phyloP scores from a whole-genome alignment of 2,888 invertebrate genomes.

The Epirrhoe tristata region DNA sequence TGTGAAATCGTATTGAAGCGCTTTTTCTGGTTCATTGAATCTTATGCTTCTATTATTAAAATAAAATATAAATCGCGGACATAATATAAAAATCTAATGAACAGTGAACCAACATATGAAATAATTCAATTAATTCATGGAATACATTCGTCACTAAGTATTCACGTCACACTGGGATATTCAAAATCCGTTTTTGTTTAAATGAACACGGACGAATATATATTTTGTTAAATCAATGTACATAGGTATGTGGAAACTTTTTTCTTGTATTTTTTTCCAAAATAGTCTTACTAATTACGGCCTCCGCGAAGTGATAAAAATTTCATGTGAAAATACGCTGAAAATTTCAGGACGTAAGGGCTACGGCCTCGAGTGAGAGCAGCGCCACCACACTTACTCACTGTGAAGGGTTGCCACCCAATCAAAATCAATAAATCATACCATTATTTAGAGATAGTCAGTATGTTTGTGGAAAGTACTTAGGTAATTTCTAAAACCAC shows the following conservation, averaged over 20 bases:
- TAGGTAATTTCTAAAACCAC: no score
- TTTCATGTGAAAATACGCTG: conserved; percentile 51
- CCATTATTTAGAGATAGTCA: no score
- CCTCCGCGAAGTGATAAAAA: conserved; percentile 44
- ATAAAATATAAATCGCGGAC: no score
- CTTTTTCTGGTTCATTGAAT: no score
- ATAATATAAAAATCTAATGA: no score
- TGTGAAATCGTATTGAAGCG: no score
- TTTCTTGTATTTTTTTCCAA: not conserved
- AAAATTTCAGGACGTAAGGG: conserved; percentile 49
- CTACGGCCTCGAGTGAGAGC: conserved; percentile 47
- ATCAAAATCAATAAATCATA: not conserved
- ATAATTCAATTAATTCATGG: conserved; percentile 13
- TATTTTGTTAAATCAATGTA: not conserved
- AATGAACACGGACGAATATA: conserved; percentile 6
- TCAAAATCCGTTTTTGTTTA: conserved; percentile 7
- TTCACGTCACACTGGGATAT: conserved; percentile 10
- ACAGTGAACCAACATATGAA: conserved; percentile 1
- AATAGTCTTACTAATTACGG: conserved; percentile 12
- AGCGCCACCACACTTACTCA: conserved; percentile 37
- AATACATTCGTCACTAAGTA: conserved; percentile 12
- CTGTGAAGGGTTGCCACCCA: conserved; percentile 18
- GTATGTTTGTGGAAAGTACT: no score
- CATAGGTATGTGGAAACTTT: no score
- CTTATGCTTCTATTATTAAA: no score